Conservation (phyloP, 2,888 invertebrate species). For the Gibbula magus region DNA sequence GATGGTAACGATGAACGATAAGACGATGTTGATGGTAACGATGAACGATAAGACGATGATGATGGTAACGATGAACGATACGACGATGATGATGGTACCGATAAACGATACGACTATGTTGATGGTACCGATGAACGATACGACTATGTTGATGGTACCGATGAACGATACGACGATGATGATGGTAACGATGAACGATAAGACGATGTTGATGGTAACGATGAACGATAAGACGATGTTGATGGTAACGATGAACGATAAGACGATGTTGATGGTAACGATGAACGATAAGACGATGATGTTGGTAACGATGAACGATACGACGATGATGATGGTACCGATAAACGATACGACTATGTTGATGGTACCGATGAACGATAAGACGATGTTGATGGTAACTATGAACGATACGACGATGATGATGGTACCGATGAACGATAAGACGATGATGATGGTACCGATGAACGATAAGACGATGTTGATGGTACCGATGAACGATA, state of each 20-base stretch:
- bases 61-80: not conserved
- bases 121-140: not conserved
- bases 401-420: not conserved
- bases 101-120: not conserved
- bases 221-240: too few relatives aligned
- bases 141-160: not conserved
- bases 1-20: not conserved
- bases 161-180: too few relatives aligned
- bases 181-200: too few relatives aligned
- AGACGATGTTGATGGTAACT: not conserved
- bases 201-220: too few relatives aligned
- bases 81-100: not conserved
- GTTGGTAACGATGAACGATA: not conserved
- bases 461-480: not conserved
- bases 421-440: not conserved
- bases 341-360: not conserved
- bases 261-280: too few relatives aligned
- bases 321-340: not conserved
- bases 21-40: not conserved
- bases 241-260: too few relatives aligned
- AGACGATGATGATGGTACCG: not conserved
- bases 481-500: not conserved
- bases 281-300: too few relatives aligned
- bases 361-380: not conserved
- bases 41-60: not conserved